Evolutionary conservation across 2,113 vertebrate genomes (phyloP).

Genomic region (Nerophis ophidion): DNA sequence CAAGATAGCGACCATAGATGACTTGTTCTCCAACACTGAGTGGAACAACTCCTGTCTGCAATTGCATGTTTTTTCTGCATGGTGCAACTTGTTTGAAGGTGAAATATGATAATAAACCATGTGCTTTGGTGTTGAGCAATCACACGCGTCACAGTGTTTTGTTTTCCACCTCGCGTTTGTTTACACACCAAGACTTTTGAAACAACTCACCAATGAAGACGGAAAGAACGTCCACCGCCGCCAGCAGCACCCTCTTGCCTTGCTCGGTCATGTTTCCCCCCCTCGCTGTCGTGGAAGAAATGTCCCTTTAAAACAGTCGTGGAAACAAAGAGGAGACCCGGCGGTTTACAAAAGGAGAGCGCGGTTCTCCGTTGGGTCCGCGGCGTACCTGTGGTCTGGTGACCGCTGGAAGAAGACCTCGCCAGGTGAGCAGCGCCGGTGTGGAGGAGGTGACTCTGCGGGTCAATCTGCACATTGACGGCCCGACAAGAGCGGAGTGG

Average conservation of each 20-base stretch:
- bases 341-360: background rate
- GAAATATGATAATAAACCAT: constrained; percentile 2
- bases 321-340: background rate
- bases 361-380: background rate
- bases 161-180: background rate
- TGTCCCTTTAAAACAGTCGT: background rate
- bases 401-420: background rate
- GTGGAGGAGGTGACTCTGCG: background rate
- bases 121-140: constrained; percentile 16
- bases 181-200: background rate
- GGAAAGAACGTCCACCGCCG: constrained; percentile 81
- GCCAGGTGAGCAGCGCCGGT: background rate
- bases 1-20: constrained; percentile 26
- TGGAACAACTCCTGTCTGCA: background rate
- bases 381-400: constrained; percentile 4
- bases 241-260: constrained; percentile 71
- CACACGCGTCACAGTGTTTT: background rate
- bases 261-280: constrained; percentile 62
- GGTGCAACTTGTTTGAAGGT: background rate
- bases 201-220: constrained; percentile 77
- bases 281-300: constrained; percentile 20
- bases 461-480: too few species aligned
- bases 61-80: background rate
- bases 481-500: too few species aligned
- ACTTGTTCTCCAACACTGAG: background rate